These are phyloP conservation scores for Actenoides lindsayi DNA, from an alignment of 2,113 vertebrate genomes.

Conservation along the genomic window DNA sequence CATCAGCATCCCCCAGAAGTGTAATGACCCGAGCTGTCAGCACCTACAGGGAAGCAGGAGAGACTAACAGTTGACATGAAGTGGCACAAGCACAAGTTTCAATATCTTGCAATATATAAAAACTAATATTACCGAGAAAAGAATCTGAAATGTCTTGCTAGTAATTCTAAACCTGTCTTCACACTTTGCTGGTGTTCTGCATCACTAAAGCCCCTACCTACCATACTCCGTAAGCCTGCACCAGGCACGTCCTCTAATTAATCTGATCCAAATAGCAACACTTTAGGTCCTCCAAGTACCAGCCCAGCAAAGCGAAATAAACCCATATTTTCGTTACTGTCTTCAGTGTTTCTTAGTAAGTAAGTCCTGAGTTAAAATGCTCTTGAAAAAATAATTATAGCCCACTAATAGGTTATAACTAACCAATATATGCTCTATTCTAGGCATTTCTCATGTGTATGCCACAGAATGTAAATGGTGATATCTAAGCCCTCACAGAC, in stretches of 20 bases:
- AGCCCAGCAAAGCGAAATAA: neutral
- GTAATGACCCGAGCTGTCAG: neutral
- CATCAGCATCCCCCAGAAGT: neutral
- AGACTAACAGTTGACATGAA: accelerated
- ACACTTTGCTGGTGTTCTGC: neutral
- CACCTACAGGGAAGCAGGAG: neutral
- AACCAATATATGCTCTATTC: neutral
- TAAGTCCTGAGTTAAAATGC: neutral
- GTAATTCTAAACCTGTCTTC: neutral
- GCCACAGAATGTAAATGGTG: neutral
- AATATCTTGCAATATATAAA: neutral
- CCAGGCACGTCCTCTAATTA: neutral
- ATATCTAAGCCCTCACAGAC: neutral
- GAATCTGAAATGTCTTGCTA: neutral
- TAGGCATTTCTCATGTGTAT: neutral
- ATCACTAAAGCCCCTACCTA: neutral
- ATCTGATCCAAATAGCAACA: neutral
- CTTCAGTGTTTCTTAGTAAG: neutral
- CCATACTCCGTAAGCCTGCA: neutral
- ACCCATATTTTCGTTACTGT: neutral
- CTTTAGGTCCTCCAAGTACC: neutral
- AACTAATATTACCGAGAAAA: neutral
- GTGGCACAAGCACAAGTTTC: neutral
- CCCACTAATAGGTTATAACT: neutral
- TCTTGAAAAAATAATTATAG: neutral